These are phyloP conservation scores for Ormia ochracea DNA, from an alignment of 2,888 invertebrate genomes.

Conservation along the genomic window DNA sequence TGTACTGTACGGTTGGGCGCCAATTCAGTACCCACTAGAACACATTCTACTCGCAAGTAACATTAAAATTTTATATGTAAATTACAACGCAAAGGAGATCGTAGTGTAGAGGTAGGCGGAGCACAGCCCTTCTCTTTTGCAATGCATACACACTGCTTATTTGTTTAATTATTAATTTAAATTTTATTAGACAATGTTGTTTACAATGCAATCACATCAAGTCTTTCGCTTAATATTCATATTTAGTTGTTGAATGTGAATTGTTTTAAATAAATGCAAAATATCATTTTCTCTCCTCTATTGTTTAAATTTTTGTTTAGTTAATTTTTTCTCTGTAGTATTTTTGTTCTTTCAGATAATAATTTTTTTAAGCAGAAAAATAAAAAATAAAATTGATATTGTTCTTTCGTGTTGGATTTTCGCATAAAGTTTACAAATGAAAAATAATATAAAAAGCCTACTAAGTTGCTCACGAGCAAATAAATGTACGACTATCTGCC, in stretches of 20 bases:
- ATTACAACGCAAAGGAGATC: neutral
- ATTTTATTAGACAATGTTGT: neutral
- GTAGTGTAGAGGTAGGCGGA: neutral
- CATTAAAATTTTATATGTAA: neutral
- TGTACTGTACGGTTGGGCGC: neutral
- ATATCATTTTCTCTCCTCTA: neutral
- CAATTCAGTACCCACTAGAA: neutral
- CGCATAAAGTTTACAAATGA: neutral
- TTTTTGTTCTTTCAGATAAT: neutral
- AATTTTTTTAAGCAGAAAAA: neutral
- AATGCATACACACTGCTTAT: neutral
- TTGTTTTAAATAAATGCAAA: slow-evolving; percentile 1
- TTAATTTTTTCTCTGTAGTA: neutral
- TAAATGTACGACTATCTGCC: slow-evolving; percentile 12
- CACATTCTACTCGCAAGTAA: slow-evolving; percentile 2
- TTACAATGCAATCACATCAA: neutral
- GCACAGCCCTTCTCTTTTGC: neutral
- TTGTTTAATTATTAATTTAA: slow-evolving; percentile 2
- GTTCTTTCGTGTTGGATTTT: slow-evolving; percentile 15
- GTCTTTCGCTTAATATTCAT: neutral
- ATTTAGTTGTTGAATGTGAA: neutral
- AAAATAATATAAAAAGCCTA: slow-evolving; percentile 1
- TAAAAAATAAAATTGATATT: neutral
- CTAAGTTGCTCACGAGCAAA: slow-evolving; percentile 10
- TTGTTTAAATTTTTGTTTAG: slow-evolving; percentile 11